These are phyloP conservation scores for Branchellion lobata DNA, from an alignment of 2,888 invertebrate genomes.

Conservation along the genomic window DNA sequence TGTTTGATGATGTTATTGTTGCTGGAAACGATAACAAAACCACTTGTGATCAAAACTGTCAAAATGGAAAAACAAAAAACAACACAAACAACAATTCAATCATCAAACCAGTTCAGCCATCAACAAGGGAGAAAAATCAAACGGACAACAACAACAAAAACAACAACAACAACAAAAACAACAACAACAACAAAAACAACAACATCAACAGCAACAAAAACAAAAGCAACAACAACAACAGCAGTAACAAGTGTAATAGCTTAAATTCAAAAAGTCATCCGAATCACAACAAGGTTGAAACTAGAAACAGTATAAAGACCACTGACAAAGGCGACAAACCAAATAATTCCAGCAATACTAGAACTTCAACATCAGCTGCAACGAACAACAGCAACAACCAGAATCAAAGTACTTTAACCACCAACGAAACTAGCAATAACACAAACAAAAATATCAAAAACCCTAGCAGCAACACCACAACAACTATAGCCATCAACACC, in stretches of 20 bases:
- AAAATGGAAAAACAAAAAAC: no score
- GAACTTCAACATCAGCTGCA: neutral
- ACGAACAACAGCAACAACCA: constrained; percentile 11
- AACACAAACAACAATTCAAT: no score
- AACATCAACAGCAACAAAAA: no score
- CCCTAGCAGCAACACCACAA: neutral
- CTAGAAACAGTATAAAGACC: no score
- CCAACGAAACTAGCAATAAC: neutral
- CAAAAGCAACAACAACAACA: neutral
- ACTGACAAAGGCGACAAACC: no score
- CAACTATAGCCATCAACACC: neutral
- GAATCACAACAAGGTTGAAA: no score
- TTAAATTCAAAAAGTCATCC: no score
- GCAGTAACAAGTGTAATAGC: neutral
- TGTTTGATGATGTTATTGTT: neutral
- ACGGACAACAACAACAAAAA: neutral
- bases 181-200: neutral
- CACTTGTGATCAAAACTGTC: no score
- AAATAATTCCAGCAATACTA: no score
- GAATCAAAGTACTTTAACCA: no score
- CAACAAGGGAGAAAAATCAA: no score
- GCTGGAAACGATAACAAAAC: neutral
- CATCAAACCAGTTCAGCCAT: no score
- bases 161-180: neutral
- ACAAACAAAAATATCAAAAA: neutral